A percentile compares a stretch with the other conserved stretches of the same genome.
Conservation (phyloP, 2,888 invertebrate genomes). For the Pollenia griseotomentosa region DNA sequence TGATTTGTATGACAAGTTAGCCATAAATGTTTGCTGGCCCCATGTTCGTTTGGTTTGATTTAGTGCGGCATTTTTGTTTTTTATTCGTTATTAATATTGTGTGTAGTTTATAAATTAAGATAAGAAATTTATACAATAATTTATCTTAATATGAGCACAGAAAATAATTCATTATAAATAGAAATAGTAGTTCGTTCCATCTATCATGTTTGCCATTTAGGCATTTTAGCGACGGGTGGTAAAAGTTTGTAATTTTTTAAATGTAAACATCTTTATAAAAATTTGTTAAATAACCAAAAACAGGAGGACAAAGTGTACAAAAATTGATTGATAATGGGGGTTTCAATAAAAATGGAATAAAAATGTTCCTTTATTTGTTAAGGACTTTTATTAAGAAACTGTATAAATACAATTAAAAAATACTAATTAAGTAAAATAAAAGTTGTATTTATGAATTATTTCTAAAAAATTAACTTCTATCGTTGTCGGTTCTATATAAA, state of each 20-base stretch:
- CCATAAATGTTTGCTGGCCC: conserved; percentile 69
- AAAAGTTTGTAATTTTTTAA: conserved; percentile 59
- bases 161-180: conserved; percentile 33
- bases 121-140: conserved; percentile 70
- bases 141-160: conserved; percentile 36
- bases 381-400: too few species aligned
- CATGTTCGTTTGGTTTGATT: conserved; percentile 48
- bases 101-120: conserved; percentile 67
- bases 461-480: too few species aligned
- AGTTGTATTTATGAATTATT: too few species aligned
- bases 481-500: too few species aligned
- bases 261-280: conserved; percentile 59
- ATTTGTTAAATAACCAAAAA: conserved; percentile 32
- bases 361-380: too few species aligned
- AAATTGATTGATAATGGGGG: conserved; percentile 15
- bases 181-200: conserved; percentile 56
- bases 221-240: conserved; percentile 66
- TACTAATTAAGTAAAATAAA: too few species aligned
- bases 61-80: conserved; percentile 65
- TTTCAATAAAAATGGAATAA: too few species aligned
- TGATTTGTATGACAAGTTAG: conserved; percentile 73
- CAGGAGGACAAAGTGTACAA: neutral
- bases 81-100: conserved; percentile 47
- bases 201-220: conserved; percentile 43
- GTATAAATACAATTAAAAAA: too few species aligned